Conservation (phyloP, 2,797 vertebrate genomes). For the Acipenser ruthenus region DNA sequence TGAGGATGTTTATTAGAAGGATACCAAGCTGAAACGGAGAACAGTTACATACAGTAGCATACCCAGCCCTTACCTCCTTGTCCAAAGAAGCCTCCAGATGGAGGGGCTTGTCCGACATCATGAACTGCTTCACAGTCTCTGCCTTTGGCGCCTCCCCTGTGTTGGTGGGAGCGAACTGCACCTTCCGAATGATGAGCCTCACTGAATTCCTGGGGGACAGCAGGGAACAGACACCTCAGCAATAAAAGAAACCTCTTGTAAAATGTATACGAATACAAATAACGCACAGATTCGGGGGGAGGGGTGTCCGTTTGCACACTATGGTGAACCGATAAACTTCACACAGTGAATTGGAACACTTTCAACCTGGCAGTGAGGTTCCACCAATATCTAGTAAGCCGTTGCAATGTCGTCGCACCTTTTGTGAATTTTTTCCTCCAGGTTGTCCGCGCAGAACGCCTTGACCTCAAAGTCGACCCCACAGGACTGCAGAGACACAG, state of each 20-base stretch:
- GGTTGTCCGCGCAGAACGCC: conserved; percentile 65
- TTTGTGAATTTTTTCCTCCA: conserved; percentile 75
- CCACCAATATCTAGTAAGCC: too few relatives aligned
- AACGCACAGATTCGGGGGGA: too few relatives aligned
- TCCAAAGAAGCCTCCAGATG: conserved; percentile 72
- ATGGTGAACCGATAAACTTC: too few relatives aligned
- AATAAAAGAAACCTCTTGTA: too few relatives aligned
- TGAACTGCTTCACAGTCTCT: conserved; percentile 67
- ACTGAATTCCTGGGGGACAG: conserved; percentile 66
- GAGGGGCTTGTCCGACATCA: conserved; percentile 80
- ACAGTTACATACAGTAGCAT: too few relatives aligned
- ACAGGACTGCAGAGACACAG: conserved; percentile 60
- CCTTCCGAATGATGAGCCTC: conserved; percentile 77
- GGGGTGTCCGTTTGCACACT: too few relatives aligned
- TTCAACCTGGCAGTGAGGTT: too few relatives aligned
- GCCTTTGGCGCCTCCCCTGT: conserved; percentile 54
- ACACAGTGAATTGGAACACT: too few relatives aligned
- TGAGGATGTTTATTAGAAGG: too few relatives aligned
- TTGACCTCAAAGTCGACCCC: conserved; percentile 86
- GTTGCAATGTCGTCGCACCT: conserved; percentile 49
- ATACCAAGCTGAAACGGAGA: too few relatives aligned
- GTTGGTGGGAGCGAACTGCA: conserved; percentile 68
- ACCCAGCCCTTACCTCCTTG: conserved; percentile 59
- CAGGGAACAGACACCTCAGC: neutral
- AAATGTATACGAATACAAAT: too few relatives aligned